Evolutionary conservation across 2,888 invertebrate species (phyloP).

Genomic region (Mycogona germanica): DNA sequence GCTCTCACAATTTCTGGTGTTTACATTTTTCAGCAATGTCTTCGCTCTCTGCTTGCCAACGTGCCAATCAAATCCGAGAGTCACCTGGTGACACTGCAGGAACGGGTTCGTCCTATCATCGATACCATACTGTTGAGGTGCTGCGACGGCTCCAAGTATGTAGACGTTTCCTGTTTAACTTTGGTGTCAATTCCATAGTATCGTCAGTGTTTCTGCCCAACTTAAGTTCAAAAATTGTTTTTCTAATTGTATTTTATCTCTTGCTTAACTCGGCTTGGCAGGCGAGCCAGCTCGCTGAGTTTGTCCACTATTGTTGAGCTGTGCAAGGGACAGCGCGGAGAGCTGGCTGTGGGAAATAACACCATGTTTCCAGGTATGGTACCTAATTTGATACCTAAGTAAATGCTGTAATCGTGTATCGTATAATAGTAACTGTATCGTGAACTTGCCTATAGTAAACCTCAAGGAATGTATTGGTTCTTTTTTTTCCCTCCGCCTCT

Average conservation of each 20-base stretch:
- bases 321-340: constrained; percentile 36
- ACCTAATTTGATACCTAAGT: too few relatives aligned
- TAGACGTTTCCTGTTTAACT: too few relatives aligned
- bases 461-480: too few relatives aligned
- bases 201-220: too few relatives aligned
- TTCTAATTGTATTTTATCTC: too few relatives aligned
- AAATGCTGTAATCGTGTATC: too few relatives aligned
- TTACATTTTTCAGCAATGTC: constrained; percentile 24
- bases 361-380: constrained; percentile 16
- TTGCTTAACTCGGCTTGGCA: too few relatives aligned
- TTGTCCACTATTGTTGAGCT: constrained; percentile 36
- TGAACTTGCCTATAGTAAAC: too few relatives aligned
- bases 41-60: constrained; percentile 25
- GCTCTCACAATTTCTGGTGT: not conserved
- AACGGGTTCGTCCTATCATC: constrained; percentile 33
- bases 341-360: constrained; percentile 33
- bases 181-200: too few relatives aligned
- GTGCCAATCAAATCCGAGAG: constrained; percentile 20
- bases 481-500: too few relatives aligned
- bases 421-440: too few relatives aligned
- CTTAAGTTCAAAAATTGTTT: too few relatives aligned
- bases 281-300: constrained; percentile 35
- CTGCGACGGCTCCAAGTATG: constrained; percentile 35
- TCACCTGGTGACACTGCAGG: constrained; percentile 29
- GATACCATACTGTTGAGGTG: constrained; percentile 36